Evolutionary conservation across 2,797 vertebrate species (phyloP), one percentile per base, ranked within the genome.

Genomic region (Coregonus suidteri): DNA sequence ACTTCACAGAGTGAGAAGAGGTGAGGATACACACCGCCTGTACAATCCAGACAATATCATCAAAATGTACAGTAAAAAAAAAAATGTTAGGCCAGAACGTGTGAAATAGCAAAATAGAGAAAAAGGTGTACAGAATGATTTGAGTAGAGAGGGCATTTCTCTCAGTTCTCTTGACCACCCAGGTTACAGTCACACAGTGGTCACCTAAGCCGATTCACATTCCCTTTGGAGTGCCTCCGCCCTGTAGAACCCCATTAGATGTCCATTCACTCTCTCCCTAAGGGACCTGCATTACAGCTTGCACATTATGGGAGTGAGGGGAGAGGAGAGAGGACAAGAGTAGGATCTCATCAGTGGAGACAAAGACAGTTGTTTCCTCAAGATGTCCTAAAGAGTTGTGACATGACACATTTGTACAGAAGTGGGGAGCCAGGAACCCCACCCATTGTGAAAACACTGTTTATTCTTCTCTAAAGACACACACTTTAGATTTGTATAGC

Each of bases 11-110:
- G 66, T 34, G 31, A 67, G 59, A 25, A 4, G 59, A 64, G 59
- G 5, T 25, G 7, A 25, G 59, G 16, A 64, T 76, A 88, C 74
- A 88, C 84, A 78, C 75, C 73, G 82, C 84, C 88, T 87, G 85
- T 81, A 82, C 85, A 86, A 90, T 91, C 88, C 84, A 88, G 84
- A 86, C 77, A 74, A 81, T 82, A 86, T 77, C 59, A 82, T 81
- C 77, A 51, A 89, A 64, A 62, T 85, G 75, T 78, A 84, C 77
- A 82, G 67, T 75, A 69, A 66, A 81, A 76, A 75, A 41, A 79
- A 78, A 62, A 62, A 75, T 47, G 77, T 31, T 47, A 67, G 73
- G 31, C 59, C 73, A 72, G 34, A 70, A 20, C 2, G 30, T 14
- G 64, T 30, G 25, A 66, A 13, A 14, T 66, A 74, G 69, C 77